Conservation (phyloP, 2,888 invertebrate species). For the Scaeva pyrastri region DNA sequence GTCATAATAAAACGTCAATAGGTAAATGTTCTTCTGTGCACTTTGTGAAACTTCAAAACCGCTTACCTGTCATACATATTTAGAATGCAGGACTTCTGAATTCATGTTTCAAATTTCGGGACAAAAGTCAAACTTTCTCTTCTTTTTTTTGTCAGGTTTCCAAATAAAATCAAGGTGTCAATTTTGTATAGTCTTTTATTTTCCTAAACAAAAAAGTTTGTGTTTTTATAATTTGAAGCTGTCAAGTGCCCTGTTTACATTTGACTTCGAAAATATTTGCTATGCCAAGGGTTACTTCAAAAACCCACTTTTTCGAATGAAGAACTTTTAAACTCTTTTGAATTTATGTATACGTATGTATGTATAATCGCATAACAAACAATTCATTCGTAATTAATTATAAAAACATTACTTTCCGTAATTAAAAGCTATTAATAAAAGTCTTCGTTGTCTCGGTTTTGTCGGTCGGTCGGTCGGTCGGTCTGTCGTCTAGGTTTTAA, state of each 20-base stretch:
- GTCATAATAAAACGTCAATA: too few species aligned
- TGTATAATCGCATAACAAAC: slow-evolving; percentile 58
- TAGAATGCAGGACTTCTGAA: too few species aligned
- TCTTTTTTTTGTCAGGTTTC: not conserved
- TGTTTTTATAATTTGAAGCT: slow-evolving; percentile 7
- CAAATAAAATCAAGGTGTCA: not conserved
- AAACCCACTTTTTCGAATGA: not conserved
- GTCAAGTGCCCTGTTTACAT: slow-evolving; percentile 21
- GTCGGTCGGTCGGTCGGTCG: slow-evolving; percentile 14
- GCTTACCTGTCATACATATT: too few species aligned
- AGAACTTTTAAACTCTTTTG: slow-evolving; percentile 36
- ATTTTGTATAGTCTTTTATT: not conserved
- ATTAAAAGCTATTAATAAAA: slow-evolving; percentile 75
- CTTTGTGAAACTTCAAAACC: too few species aligned
- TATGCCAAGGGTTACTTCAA: not conserved
- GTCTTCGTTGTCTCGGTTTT: slow-evolving; percentile 42
- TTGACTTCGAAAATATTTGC: slow-evolving; percentile 9
- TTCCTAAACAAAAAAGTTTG: not conserved
- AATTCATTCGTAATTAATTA: slow-evolving; percentile 73
- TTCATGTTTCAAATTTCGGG: too few species aligned
- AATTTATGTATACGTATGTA: slow-evolving; percentile 16
- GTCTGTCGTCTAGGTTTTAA: slow-evolving; percentile 65
- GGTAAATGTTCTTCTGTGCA: too few species aligned
- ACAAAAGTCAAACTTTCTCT: too few species aligned
- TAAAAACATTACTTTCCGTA: slow-evolving; percentile 75